These are phyloP conservation scores for Antennarius maculatus DNA, from an alignment of 2,797 vertebrate genomes.

Conservation along the genomic window DNA sequence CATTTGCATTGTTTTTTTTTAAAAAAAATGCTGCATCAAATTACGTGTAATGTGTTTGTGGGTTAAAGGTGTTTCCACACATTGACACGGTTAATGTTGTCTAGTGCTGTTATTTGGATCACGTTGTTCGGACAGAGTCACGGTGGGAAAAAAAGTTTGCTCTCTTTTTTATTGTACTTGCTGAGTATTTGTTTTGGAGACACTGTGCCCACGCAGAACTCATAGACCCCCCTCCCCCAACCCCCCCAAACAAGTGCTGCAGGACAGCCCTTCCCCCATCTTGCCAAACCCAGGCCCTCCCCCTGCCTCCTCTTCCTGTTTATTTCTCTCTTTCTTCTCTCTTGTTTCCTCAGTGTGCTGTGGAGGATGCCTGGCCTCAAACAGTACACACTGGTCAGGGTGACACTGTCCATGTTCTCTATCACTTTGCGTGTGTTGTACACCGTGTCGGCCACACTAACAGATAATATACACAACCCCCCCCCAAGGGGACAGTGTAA, in stretches of 20 bases:
- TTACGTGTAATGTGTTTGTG: conserved; percentile 2
- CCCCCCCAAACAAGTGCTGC: conserved; percentile 21
- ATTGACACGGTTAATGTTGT: conserved; percentile 7
- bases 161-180: conserved; percentile 43
- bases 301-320: conserved; percentile 78
- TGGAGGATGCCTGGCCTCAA: conserved; percentile 52
- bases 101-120: conserved; percentile 12
- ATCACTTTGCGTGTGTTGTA: conserved; percentile 13
- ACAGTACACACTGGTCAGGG: conserved; percentile 55
- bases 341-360: conserved; percentile 59
- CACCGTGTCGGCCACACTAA: background rate
- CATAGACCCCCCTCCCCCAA: conserved; percentile 30
- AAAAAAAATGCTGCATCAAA: conserved; percentile 1
- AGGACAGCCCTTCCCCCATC: conserved; percentile 70
- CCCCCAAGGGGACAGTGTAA: conserved; percentile 8
- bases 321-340: conserved; percentile 61
- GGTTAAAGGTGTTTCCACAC: conserved; percentile 11
- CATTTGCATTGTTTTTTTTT: background rate
- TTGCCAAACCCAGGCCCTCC: conserved; percentile 41
- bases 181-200: conserved; percentile 69
- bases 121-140: conserved; percentile 30
- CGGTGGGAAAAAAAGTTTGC: conserved; percentile 42
- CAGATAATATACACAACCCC: conserved; percentile 8
- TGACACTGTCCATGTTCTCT: conserved; percentile 49
- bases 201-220: conserved; percentile 53